Base-by-base conservation (phyloP, 2,113 vertebrate genomes). In the Prietella phreatophila region DNA sequence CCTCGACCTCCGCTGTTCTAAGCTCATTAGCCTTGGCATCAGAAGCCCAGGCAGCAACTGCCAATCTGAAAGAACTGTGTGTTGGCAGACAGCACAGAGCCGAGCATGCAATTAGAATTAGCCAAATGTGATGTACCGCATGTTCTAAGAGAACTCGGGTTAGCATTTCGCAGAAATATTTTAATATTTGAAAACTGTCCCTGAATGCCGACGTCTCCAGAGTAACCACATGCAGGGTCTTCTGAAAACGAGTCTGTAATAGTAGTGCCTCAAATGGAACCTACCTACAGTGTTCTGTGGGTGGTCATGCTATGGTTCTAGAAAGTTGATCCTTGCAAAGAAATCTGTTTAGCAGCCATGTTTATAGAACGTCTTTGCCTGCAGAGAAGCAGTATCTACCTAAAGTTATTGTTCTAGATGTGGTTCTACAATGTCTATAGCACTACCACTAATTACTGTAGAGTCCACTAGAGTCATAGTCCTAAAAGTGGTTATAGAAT, bases 21-120 rank as follows among this genome's bases (percentile, higher is more conserved):
- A 53, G 53, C 80, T 87, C 81, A 87, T 87, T 87, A 87, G 86
- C 79, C 86, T 47, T 3, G 13, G 85, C 42, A n/a, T 82, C 78
- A 82, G 60, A 69, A 69, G 47, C 36, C n/a, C 33, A 27, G 33
- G 79, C 80, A 61, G 80, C 33, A 67, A 47, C 42, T 81, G 85
- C 60, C 63, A 71, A 73, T 87, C 58, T 82, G 65, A 73, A 30
- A 13, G 36, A 60, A 33, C 65, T 47, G 27, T 15, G 36, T 56
- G 63, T 53, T 58, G 76, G 76, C 85, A 81, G 36, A 55, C 25
- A 0, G 20, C 69, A 36, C 2, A 0, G n/a, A 63, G 30, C 33
- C 5, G 19, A 53, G 55, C 60, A 53, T 7, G 11, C n/a, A 76
- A 76, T 75, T 85, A 36, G 9, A 56, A 58, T 56, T 55, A 15